Evolutionary conservation across 2,113 vertebrate species (phyloP).

Genomic region (Zingel zingel): DNA sequence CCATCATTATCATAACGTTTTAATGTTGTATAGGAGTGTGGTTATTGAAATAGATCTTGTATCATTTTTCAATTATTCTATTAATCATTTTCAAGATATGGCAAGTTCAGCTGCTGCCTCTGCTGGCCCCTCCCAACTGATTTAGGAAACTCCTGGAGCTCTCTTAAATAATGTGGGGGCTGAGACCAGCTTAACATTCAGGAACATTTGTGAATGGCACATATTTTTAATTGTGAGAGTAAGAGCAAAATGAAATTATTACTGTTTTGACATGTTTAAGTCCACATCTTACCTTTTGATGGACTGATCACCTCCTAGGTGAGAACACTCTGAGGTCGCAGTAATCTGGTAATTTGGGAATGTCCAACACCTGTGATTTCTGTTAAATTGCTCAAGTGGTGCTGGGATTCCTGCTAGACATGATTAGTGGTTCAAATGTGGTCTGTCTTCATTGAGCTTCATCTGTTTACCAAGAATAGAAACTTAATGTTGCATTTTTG

Average conservation of each 20-base stretch:
- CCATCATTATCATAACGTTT: too few relatives aligned
- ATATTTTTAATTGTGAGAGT: neutral
- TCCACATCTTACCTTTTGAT: neutral
- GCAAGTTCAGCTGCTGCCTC: neutral
- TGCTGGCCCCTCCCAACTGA: neutral
- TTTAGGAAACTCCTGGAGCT: neutral
- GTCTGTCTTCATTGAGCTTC: neutral
- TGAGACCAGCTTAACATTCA: neutral
- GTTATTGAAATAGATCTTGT: too few relatives aligned
- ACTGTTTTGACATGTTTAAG: neutral
- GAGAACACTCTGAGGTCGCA: neutral
- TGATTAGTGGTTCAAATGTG: neutral
- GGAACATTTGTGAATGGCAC: neutral
- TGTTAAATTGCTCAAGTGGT: neutral
- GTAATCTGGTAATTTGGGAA: constrained; percentile 2
- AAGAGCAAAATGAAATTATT: neutral
- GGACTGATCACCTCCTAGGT: neutral
- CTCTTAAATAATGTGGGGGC: neutral
- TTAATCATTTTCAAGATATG: neutral
- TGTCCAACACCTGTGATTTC: constrained; percentile 18
- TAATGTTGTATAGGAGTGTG: too few relatives aligned
- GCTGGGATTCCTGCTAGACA: neutral
- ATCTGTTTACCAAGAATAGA: neutral
- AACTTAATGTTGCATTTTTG: neutral
- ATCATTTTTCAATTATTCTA: too few relatives aligned